These are phyloP conservation scores for Diplodus sargus DNA, from an alignment of 2,797 vertebrate species.

Conservation along the genomic window DNA sequence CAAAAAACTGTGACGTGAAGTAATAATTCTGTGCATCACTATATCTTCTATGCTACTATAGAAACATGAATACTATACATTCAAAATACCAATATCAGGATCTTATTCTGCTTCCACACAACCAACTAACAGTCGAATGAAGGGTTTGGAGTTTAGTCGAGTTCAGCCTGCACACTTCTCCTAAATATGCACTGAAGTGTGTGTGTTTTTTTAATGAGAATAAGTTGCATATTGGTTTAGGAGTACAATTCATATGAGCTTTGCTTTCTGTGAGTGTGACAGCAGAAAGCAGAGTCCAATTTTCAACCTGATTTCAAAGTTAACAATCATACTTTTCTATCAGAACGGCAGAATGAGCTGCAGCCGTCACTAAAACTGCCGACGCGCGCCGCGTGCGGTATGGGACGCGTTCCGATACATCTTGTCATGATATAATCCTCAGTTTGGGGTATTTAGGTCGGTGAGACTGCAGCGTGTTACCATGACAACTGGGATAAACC, in stretches of 20 bases:
- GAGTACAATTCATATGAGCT: slow-evolving; percentile 17
- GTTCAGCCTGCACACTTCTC: slow-evolving; percentile 5
- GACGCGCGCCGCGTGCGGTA: not conserved
- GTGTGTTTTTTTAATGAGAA: slow-evolving; percentile 1
- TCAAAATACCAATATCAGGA: slow-evolving; percentile 56
- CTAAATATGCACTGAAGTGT: not conserved
- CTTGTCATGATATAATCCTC: slow-evolving; percentile 57
- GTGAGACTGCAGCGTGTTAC: slow-evolving; percentile 62
- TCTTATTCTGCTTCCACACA: slow-evolving; percentile 30
- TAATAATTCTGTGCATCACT: slow-evolving; percentile 49
- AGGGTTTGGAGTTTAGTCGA: slow-evolving; percentile 1
- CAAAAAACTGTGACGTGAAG: slow-evolving; percentile 35
- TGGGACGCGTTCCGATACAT: slow-evolving; percentile 37
- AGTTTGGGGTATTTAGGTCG: slow-evolving; percentile 70
- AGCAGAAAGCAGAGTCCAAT: slow-evolving; percentile 3
- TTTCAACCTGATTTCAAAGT: slow-evolving; percentile 28
- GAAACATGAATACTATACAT: slow-evolving; percentile 69
- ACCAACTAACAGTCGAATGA: slow-evolving; percentile 4
- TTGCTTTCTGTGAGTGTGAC: not conserved
- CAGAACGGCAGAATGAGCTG: slow-evolving; percentile 5
- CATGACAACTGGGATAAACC: slow-evolving; percentile 66
- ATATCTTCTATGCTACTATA: slow-evolving; percentile 55
- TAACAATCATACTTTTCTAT: slow-evolving; percentile 74
- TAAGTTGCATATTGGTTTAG: slow-evolving; percentile 29
- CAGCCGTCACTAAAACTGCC: slow-evolving; percentile 30